Conservation (phyloP, 2,888 invertebrate genomes). For the Galerucella calmariensis region DNA sequence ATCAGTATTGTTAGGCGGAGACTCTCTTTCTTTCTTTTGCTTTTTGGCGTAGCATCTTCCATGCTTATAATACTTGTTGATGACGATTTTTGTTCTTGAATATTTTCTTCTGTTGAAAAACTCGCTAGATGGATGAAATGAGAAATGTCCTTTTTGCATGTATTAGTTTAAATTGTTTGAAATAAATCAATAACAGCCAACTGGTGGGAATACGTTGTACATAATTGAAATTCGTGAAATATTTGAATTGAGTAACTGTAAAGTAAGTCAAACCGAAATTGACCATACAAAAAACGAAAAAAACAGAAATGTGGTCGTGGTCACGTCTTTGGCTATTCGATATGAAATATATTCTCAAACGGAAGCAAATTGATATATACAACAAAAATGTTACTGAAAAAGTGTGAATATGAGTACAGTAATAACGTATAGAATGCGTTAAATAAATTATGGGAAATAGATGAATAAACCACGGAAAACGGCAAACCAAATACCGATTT, state of each 20-base stretch:
- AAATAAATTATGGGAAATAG: neutral
- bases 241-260: conserved; percentile 3
- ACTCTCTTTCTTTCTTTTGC: too few relatives aligned
- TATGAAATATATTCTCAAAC: neutral
- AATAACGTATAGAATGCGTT: neutral
- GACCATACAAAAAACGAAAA: neutral
- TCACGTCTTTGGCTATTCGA: neutral
- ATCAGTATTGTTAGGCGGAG: too few relatives aligned
- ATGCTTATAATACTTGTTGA: too few relatives aligned
- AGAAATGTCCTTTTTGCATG: too few relatives aligned
- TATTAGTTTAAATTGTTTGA: neutral
- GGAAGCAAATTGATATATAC: neutral
- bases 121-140: too few relatives aligned
- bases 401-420: neutral
- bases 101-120: too few relatives aligned
- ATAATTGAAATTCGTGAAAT: neutral
- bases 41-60: too few relatives aligned
- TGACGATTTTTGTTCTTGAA: too few relatives aligned
- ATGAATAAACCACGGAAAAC: neutral
- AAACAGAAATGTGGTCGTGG: neutral
- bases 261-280: neutral
- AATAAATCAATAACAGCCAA: neutral
- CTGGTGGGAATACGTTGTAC: neutral
- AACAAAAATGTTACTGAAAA: neutral
- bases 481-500: neutral